phyloP scores from a whole-genome alignment of 2,888 invertebrate genomes.

The Leptopilina myrica region DNA sequence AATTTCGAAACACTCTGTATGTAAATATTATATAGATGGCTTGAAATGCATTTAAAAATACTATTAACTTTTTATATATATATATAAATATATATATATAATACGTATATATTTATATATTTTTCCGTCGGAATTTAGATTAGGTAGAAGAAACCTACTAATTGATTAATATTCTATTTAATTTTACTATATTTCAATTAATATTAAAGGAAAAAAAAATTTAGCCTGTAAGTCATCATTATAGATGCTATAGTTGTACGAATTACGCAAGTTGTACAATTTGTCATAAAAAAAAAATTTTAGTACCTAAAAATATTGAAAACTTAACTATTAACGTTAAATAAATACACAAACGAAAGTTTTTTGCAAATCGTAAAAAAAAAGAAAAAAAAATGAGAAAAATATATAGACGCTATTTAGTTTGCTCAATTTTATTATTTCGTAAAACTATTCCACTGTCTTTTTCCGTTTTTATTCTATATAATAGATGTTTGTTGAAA shows the following conservation, averaged over 20 bases:
- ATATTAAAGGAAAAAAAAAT: constrained; percentile 52
- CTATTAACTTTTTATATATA: constrained; percentile 76
- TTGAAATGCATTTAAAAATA: constrained; percentile 73
- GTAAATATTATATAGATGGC: constrained; percentile 71
- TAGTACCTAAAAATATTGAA: constrained; percentile 66
- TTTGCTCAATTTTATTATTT: constrained; percentile 7
- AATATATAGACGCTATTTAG: constrained; percentile 43
- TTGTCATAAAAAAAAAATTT: constrained; percentile 56
- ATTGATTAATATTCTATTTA: constrained; percentile 70
- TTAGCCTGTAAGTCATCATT: constrained; percentile 64
- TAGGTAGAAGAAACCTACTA: constrained; percentile 72
- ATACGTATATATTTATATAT: constrained; percentile 61
- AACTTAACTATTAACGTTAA: constrained; percentile 65
- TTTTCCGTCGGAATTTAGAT: constrained; percentile 76
- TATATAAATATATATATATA: constrained; percentile 7
- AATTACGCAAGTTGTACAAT: constrained; percentile 57
- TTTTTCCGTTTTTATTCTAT: not conserved
- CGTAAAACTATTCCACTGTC: not conserved
- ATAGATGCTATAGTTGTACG: constrained; percentile 74
- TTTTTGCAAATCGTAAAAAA: constrained; percentile 37
- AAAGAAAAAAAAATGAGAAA: not conserved
- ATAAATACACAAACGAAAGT: constrained; percentile 49
- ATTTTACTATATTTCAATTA: constrained; percentile 67
- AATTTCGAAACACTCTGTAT: constrained; percentile 48
- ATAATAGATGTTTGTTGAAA: not conserved